Conservation (phyloP, 2,113 vertebrate species). For the Athene noctua region DNA sequence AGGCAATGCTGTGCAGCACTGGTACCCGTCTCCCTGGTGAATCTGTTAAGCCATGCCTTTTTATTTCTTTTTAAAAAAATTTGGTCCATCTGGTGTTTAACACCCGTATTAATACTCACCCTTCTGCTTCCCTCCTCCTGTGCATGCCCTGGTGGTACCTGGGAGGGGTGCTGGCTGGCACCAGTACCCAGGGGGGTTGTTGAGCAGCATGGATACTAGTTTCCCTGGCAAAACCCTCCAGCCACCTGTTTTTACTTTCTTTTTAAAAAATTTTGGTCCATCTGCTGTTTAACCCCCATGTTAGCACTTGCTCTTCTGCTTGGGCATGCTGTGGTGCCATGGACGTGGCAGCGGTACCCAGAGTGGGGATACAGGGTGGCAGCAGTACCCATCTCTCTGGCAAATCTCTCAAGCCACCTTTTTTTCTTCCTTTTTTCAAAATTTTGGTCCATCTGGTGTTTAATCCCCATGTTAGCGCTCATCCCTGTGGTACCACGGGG, state of each 20-base stretch:
- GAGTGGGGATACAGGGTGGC: neutral
- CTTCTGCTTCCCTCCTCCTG: neutral
- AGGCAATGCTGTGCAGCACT: neutral
- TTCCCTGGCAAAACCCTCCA: neutral
- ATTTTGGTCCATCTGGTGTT: neutral
- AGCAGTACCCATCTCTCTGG: neutral
- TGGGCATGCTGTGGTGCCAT: rapidly evolving
- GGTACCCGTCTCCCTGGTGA: neutral
- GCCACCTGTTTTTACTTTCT: neutral
- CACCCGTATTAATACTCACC: neutral
- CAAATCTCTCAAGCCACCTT: neutral
- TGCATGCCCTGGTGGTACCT: neutral
- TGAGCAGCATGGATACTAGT: neutral
- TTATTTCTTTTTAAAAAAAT: neutral
- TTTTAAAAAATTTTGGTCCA: neutral
- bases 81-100: neutral
- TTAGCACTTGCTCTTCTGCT: neutral
- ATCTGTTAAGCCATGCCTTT: neutral
- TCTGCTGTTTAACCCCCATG: neutral
- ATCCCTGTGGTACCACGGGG: neutral
- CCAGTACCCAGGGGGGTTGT: neutral
- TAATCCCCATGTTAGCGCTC: neutral
- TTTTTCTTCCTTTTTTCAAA: neutral
- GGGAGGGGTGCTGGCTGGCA: neutral
- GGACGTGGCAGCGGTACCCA: neutral